phyloP scores from a whole-genome alignment of 2,113 vertebrate genomes.

The Paraplagusia blochii region DNA sequence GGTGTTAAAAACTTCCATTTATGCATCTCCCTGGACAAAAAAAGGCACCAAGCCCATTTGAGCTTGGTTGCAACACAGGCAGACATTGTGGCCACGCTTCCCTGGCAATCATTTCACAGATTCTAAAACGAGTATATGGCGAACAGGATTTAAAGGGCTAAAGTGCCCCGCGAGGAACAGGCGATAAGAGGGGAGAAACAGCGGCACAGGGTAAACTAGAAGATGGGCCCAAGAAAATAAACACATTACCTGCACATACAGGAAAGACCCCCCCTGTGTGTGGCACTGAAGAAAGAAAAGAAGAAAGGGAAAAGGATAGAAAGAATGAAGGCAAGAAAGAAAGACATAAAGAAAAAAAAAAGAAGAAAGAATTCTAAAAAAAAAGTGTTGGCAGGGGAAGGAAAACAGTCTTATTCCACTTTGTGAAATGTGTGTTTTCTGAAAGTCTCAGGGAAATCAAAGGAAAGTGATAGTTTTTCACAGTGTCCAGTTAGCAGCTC shows the following conservation, averaged over 20 bases:
- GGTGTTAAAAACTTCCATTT: slow-evolving; percentile 86
- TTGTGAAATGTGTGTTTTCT: neutral
- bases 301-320: neutral
- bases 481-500: slow-evolving; percentile 39
- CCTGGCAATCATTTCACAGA: slow-evolving; percentile 80
- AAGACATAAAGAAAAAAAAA: too few species aligned
- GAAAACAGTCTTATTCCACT: neutral
- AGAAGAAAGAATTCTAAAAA: slow-evolving; percentile 44
- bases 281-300: slow-evolving; percentile 44
- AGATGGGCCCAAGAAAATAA: slow-evolving; percentile 76
- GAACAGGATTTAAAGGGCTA: slow-evolving; percentile 82
- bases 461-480: slow-evolving; percentile 60
- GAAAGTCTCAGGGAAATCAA: slow-evolving; percentile 40
- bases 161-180: slow-evolving; percentile 78
- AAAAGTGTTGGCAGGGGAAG: slow-evolving; percentile 43
- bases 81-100: slow-evolving; percentile 81
- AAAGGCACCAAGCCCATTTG: slow-evolving; percentile 73
- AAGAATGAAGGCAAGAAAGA: neutral
- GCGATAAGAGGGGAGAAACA: slow-evolving; percentile 79
- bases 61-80: slow-evolving; percentile 77
- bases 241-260: slow-evolving; percentile 72
- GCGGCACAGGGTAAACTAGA: slow-evolving; percentile 72
- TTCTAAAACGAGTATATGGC: slow-evolving; percentile 82
- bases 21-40: slow-evolving; percentile 80
- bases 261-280: too few species aligned